Evolutionary conservation across 1,140 invertebrate species (phyloP), one percentile per base, ranked within the genome.

Genomic region (Drosophila equinoxialis): DNA sequence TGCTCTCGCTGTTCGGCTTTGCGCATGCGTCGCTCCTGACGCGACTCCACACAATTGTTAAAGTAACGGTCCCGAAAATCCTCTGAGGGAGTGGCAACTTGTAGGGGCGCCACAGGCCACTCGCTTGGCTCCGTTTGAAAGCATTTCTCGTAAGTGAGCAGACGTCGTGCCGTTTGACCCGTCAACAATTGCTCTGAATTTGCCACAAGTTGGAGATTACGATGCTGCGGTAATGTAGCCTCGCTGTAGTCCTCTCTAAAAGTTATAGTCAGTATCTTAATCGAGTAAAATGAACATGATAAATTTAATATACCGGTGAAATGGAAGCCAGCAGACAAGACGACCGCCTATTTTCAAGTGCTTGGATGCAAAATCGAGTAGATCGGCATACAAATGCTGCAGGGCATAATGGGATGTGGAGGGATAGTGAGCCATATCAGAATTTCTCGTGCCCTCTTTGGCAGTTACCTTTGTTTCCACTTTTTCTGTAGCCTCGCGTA

Each of bases 251-350:
- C 95, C 60, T 95, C 94, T 71, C 96, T 97, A 80, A 51, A 42
- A 59, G 33, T 48, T 37, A 23, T 45, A 51, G 59, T 10, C 2
- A 42, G 17, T 54, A 1, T 6, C 30, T 37, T 42, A 13, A 4
- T 1, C 3, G 55, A 14, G 23, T 10, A 55, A 58, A 66, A 57
- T 8, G 61, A 23, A 30, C 2, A 0, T 57, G 13, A 3, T 8
- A 13, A 23, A 2, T 42, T 0, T 6, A 4, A 51, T 67, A 90
- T 93, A 96, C 96, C 96, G 95, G 70, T 96, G 96, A 61, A 98
- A 93, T 59, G 98, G 98, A 85, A 98, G 95, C 98, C 98, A 99
- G 93, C 96, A 98, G 0, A 98, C 97, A 13, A 99, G 93, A 79
- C 96, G 93, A 0, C 97, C 96, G 35, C 95, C 94, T 3, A 97